phyloP scores from a whole-genome alignment of 2,888 invertebrate genomes.

The Dynastes grantii region DNA sequence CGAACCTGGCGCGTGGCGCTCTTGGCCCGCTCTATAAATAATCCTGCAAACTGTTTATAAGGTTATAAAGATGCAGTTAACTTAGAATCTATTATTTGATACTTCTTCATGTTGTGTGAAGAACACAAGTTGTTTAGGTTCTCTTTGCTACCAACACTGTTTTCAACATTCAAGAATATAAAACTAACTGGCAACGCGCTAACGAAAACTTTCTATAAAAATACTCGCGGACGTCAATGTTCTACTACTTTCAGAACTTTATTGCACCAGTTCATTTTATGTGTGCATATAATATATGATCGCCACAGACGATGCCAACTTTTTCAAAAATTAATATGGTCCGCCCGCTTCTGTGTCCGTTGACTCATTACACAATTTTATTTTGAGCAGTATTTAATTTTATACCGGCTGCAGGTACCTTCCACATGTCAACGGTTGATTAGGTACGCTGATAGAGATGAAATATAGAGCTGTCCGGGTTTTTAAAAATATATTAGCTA shows the following conservation, averaged over 20 bases:
- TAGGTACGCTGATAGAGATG: slow-evolving; percentile 9
- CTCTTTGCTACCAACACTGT: too few species aligned
- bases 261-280: slow-evolving; percentile 36
- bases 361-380: slow-evolving; percentile 35
- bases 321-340: slow-evolving; percentile 37
- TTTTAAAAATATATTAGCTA: background rate
- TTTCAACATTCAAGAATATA: too few species aligned
- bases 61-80: too few species aligned
- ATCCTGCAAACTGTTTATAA: too few species aligned
- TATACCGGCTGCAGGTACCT: background rate
- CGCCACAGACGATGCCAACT: slow-evolving; percentile 28
- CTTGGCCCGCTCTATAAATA: too few species aligned
- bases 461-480: slow-evolving; percentile 5
- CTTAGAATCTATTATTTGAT: too few species aligned
- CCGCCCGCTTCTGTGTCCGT: slow-evolving; percentile 31
- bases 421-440: background rate
- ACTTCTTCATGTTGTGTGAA: too few species aligned
- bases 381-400: slow-evolving; percentile 27
- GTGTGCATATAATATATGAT: slow-evolving; percentile 36
- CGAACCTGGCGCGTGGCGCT: too few species aligned
- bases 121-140: too few species aligned
- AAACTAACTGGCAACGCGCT: background rate
- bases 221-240: slow-evolving; percentile 13
- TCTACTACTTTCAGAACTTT: slow-evolving; percentile 15
- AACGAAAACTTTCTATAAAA: slow-evolving; percentile 18